Evolutionary conservation across 92 coral and sea anemone genomes (phyloP).

Genomic region (Porites evermanni): DNA sequence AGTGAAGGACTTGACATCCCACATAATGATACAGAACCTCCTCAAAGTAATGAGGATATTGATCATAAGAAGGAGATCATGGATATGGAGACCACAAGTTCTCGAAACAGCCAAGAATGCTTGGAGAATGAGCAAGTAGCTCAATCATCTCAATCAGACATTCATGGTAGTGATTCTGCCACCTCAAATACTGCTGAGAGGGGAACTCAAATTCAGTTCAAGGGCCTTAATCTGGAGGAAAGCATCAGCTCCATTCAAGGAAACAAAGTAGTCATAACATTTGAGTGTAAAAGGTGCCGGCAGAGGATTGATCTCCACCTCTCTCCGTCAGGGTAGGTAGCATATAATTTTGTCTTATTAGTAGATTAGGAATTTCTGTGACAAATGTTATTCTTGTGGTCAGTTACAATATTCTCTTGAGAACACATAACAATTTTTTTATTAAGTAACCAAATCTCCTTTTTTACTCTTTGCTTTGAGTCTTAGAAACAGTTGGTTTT

Average conservation of each 20-base stretch:
- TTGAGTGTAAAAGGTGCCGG: conserved; percentile 86
- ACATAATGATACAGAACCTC: not conserved
- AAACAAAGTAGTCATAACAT: conserved; percentile 69
- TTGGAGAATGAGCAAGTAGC: not conserved
- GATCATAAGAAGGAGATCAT: not conserved
- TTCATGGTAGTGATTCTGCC: not conserved
- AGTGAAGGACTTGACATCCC: not conserved
- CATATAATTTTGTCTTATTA: no score
- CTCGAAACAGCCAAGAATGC: not conserved
- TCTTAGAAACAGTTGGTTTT: no score
- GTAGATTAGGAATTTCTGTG: no score
- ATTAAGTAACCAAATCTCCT: no score
- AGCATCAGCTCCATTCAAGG: conserved; percentile 80
- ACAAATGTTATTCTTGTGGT: no score
- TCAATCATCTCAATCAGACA: conserved; percentile 6
- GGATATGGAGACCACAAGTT: not conserved
- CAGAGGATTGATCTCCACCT: conserved; percentile 65
- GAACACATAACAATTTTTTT: no score
- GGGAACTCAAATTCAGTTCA: conserved; percentile 91
- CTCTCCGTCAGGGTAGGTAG: conserved; percentile 59
- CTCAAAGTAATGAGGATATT: not conserved
- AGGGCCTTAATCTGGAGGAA: conserved; percentile 83
- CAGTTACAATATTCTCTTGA: no score
- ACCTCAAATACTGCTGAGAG: conserved; percentile 18
- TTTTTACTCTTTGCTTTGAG: no score